These are phyloP conservation scores for Ridgeia piscesae DNA, from an alignment of 1,140 invertebrate genomes.

Conservation along the genomic window DNA sequence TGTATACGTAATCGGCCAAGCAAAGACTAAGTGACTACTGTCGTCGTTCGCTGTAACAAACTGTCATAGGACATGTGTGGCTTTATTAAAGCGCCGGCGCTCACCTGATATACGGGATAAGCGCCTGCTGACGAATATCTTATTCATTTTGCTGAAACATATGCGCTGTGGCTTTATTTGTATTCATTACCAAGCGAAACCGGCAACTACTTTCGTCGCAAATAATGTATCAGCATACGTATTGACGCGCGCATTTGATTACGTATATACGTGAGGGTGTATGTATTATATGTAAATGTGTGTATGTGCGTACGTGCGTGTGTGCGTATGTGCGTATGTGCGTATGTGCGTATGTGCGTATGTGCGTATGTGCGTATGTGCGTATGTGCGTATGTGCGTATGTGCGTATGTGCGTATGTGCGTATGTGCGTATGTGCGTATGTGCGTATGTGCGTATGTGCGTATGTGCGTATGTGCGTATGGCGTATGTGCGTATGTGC, in stretches of 20 bases:
- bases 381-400: slow-evolving; percentile 31
- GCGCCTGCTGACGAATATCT: background rate
- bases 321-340: slow-evolving; percentile 7
- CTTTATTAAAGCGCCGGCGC: background rate
- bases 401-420: slow-evolving; percentile 29
- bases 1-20: background rate
- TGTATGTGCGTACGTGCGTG: slow-evolving; percentile 3
- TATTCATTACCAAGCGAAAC: background rate
- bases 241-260: background rate
- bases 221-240: background rate
- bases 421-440: slow-evolving; percentile 31
- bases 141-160: background rate
- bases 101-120: background rate
- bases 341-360: slow-evolving; percentile 13
- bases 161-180: background rate
- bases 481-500: too few species aligned
- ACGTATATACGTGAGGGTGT: background rate
- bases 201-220: background rate
- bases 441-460: slow-evolving; percentile 18
- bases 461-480: background rate
- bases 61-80: background rate
- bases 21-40: background rate
- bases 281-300: background rate
- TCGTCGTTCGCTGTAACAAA: background rate
- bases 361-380: slow-evolving; percentile 23